These are phyloP conservation scores for Peromyscus aztecus DNA, from an alignment of 2,797 vertebrate genomes.

Conservation along the genomic window DNA sequence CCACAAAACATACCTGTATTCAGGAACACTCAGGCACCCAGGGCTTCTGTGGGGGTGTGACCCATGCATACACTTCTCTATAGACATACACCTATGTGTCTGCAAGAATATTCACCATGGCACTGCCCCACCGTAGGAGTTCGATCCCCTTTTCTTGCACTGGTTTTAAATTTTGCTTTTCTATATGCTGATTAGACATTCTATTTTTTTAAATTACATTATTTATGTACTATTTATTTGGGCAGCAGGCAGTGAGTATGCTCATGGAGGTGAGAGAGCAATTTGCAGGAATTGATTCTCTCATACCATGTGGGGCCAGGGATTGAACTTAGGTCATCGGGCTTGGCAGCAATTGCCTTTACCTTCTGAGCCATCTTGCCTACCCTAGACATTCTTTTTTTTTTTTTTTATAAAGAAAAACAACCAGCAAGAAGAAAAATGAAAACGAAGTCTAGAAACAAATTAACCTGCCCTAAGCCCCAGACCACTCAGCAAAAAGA, in stretches of 20 bases:
- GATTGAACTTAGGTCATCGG: background rate
- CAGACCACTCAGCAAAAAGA: background rate
- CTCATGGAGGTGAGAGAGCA: background rate
- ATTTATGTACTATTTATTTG: background rate
- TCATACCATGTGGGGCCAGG: background rate
- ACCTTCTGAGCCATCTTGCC: background rate
- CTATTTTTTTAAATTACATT: background rate
- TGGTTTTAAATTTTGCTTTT: background rate
- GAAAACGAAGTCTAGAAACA: background rate
- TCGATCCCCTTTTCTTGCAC: background rate
- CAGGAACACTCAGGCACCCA: no score
- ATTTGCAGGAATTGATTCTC: background rate
- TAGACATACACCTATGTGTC: rapidly evolving
- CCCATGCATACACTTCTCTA: background rate
- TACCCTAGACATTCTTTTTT: background rate
- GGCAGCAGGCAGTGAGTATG: background rate
- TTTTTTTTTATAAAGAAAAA: background rate
- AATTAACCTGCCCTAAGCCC: background rate
- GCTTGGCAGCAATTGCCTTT: background rate
- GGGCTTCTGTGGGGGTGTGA: background rate
- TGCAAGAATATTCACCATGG: background rate
- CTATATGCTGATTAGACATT: background rate
- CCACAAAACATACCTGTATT: background rate
- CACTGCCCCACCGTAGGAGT: background rate
- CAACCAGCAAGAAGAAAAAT: background rate